Conservation (phyloP, 2,113 vertebrate species). For the Pseudorasbora parva region DNA sequence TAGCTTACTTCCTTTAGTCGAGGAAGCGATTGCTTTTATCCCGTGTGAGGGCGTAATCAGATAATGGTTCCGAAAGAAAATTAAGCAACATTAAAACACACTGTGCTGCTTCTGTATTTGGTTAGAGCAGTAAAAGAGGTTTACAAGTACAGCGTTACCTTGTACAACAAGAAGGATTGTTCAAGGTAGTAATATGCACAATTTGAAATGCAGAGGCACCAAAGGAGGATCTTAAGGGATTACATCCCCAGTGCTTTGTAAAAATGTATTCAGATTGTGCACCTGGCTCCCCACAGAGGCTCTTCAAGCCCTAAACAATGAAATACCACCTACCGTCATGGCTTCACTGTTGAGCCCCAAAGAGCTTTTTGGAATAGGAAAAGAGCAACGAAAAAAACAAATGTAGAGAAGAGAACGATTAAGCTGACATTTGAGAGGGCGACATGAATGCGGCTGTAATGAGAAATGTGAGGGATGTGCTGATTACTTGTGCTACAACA, state of each 20-base stretch:
- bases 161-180: not conserved
- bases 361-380: slow-evolving; percentile 38
- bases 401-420: slow-evolving; percentile 40
- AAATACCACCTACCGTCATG: slow-evolving; percentile 48
- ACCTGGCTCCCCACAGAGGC: slow-evolving; percentile 42
- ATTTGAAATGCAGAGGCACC: not conserved
- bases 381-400: slow-evolving; percentile 32
- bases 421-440: not conserved
- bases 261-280: slow-evolving; percentile 40
- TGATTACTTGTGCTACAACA: slow-evolving; percentile 36
- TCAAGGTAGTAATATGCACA: not conserved
- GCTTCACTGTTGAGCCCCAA: slow-evolving; percentile 29
- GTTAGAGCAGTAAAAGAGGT: slow-evolving; percentile 7
- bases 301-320: slow-evolving; percentile 48
- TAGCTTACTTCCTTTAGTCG: not conserved
- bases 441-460: not conserved
- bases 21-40: not conserved
- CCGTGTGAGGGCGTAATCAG: slow-evolving; percentile 5
- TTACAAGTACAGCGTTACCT: slow-evolving; percentile 4
- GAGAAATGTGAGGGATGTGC: not conserved
- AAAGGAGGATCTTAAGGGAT: slow-evolving; percentile 26
- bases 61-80: slow-evolving; percentile 4
- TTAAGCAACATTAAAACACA: not conserved
- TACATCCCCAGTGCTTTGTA: slow-evolving; percentile 27
- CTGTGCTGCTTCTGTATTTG: not conserved